phyloP scores from a whole-genome alignment of 2,113 vertebrate genomes.

The Cephalopterus ornatus region DNA sequence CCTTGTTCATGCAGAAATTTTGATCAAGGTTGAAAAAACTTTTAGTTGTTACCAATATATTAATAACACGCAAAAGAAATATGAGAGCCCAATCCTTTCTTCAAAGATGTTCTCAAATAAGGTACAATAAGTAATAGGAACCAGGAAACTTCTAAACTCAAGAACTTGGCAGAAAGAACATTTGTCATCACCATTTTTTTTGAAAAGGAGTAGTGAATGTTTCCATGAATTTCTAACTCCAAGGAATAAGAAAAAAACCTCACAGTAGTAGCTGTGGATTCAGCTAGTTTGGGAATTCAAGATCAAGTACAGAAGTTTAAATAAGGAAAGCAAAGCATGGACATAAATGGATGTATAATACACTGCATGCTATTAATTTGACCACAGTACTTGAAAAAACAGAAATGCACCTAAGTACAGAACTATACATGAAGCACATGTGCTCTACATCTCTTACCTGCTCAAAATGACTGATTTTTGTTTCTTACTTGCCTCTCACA shows the following conservation, averaged over 20 bases:
- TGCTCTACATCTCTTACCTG: neutral
- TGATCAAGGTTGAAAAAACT: neutral
- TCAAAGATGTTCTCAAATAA: neutral
- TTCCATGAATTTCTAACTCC: neutral
- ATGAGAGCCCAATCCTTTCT: neutral
- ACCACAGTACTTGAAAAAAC: neutral
- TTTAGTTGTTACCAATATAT: neutral
- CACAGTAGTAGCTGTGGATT: neutral
- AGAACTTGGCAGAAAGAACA: neutral
- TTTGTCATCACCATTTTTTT: neutral
- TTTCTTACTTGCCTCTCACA: neutral
- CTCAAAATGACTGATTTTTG: neutral
- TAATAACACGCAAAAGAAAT: neutral
- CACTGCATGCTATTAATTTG: neutral
- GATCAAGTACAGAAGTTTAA: neutral
- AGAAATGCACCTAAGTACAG: neutral
- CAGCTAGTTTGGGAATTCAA: neutral
- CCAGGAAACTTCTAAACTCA: neutral
- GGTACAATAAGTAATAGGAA: neutral
- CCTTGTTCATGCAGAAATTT: neutral
- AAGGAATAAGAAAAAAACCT: neutral
- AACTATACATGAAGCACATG: neutral
- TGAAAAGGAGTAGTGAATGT: neutral
- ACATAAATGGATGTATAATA: neutral
- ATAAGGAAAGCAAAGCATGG: neutral